Evolutionary conservation across 1,140 invertebrate genomes (phyloP).

Genomic region (Hycleus phaleratus): DNA sequence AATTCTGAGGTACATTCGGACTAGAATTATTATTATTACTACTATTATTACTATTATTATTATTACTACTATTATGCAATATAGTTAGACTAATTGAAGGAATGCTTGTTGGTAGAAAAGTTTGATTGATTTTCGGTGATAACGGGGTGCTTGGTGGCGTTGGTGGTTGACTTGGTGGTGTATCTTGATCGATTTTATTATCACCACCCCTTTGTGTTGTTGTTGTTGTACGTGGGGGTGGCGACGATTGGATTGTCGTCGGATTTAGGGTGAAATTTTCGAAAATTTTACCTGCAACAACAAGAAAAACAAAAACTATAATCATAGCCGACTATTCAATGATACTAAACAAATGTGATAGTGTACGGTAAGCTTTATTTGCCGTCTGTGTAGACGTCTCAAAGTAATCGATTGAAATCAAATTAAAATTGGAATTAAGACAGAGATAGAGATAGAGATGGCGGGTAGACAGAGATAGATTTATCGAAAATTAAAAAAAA

Average conservation of each 20-base stretch:
- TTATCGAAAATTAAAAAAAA: too few relatives aligned
- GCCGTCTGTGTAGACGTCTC: neutral
- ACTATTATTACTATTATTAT: too few relatives aligned
- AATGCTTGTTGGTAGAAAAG: constrained; percentile 4
- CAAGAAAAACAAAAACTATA: too few relatives aligned
- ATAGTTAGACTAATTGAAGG: constrained; percentile 27
- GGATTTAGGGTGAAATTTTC: constrained; percentile 35
- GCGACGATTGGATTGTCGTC: constrained; percentile 5
- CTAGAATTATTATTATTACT: constrained; percentile 24
- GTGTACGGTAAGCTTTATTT: too few relatives aligned
- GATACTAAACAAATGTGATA: too few relatives aligned
- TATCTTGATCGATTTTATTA: constrained; percentile 7
- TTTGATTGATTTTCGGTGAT: constrained; percentile 31
- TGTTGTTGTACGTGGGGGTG: constrained; percentile 34
- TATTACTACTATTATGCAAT: constrained; percentile 8
- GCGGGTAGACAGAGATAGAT: too few relatives aligned
- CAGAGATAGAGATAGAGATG: too few relatives aligned
- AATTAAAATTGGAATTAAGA: too few relatives aligned
- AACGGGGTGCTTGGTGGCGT: constrained; percentile 39
- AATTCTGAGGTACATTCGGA: constrained; percentile 32
- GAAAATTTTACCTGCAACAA: constrained; percentile 39
- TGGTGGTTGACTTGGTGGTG: constrained; percentile 37
- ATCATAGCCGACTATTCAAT: too few relatives aligned
- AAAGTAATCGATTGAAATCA: neutral
- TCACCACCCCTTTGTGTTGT: constrained; percentile 6